Percentiles rank a stretch among this genome's conserved stretches.
phyloP scores from a whole-genome alignment of 2,888 invertebrate species.

The Tetheella fluctuosa region DNA sequence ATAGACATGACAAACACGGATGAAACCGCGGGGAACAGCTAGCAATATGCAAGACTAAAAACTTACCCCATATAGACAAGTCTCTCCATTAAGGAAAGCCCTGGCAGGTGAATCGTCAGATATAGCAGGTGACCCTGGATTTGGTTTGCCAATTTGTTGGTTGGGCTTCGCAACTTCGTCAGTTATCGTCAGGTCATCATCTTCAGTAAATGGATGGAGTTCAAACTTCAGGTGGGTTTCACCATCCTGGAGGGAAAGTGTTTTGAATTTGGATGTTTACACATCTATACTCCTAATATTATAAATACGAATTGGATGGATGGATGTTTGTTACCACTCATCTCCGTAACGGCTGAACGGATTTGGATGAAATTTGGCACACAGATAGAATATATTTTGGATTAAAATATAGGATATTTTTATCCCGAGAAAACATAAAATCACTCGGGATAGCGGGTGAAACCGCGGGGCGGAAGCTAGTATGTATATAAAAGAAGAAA shows the following conservation, averaged over 20 bases:
- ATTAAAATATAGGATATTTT: too few species aligned
- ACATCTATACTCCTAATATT: background rate
- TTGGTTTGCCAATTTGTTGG: background rate
- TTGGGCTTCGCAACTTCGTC: conserved; percentile 45
- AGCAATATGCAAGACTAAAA: background rate
- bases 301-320: conserved; percentile 12
- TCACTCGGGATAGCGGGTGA: too few species aligned
- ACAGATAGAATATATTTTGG: too few species aligned
- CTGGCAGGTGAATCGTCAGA: conserved; percentile 88
- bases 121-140: conserved; percentile 39
- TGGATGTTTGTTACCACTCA: too few species aligned
- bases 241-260: conserved; percentile 78
- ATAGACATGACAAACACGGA: too few species aligned
- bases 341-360: too few species aligned
- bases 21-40: too few species aligned
- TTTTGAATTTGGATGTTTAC: conserved; percentile 31
- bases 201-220: conserved; percentile 85
- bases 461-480: too few species aligned
- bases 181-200: conserved; percentile 59
- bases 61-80: conserved; percentile 93
- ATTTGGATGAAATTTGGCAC: too few species aligned
- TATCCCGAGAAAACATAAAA: too few species aligned
- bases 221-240: conserved; percentile 87
- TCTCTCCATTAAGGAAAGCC: conserved; percentile 92
- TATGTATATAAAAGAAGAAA: too few species aligned